Base-by-base conservation (phyloP, 2,888 invertebrate species). In the Timema podura region DNA sequence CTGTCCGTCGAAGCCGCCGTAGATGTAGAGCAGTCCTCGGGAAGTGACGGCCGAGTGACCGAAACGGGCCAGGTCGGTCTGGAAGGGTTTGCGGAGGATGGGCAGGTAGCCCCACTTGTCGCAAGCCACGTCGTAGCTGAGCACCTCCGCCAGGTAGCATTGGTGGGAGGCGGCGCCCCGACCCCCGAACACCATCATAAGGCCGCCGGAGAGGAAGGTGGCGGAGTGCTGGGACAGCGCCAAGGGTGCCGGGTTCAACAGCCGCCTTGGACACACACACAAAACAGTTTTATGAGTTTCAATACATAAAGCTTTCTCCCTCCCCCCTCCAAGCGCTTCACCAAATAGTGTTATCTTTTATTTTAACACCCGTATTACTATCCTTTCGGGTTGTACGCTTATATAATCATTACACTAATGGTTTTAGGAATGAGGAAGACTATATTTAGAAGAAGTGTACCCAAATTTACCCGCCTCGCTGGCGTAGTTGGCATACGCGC, bases 61-160 rank as follows among this genome's bases (percentile, higher is more conserved):
- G 61, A 15, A 61, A 45, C 61, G 61, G 7, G 61, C 16, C 1
- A 61, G 61, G 61, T 61, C 61, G 30, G 61, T 44, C 10, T 44
- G 61, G 7, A 10, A 13, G 0, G 61, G 61, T 13, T 61, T 61
- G 44, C 11, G 44, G 10, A 30, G 61, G 44, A 61, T 45, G 5
- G n/a, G 11, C 5, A 61, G 30, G 44, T 9, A 45, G 44, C 44
- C n/a, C 61, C 61, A 61, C 44, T 44, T 9, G 61, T 61, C 61
- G 61, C 61, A 61, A 30, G 45, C 11, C 61, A 61, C 61, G 44
- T 61, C 61, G 61, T 61, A 61, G 61, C 11, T 13, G 11, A 61
- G 15, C 16, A 61, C 61, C 11, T 13, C 61, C 5, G 61, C 44
- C 11, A 30, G 30, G 61, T 11, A 44, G 61, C 61, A 61, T 11